Conservation (phyloP, 2,888 invertebrate genomes). For the Pyrrhosoma nymphula region DNA sequence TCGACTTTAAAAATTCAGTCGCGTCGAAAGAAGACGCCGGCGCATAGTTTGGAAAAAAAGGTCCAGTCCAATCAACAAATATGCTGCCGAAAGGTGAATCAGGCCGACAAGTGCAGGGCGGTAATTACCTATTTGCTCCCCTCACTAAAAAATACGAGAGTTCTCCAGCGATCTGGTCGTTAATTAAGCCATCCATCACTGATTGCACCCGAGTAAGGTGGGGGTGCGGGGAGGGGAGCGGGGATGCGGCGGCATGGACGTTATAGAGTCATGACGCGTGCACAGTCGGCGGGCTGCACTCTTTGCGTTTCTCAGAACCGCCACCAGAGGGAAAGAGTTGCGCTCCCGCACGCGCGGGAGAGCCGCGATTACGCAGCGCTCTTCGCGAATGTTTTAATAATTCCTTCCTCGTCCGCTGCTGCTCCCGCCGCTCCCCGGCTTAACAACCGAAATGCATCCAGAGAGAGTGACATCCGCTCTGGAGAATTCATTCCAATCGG, state of each 20-base stretch:
- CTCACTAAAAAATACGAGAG: background rate
- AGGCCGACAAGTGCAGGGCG: background rate
- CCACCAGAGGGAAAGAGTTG: background rate
- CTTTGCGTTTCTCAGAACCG: background rate
- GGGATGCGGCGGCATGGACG: background rate
- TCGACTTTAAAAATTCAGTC: too few relatives aligned
- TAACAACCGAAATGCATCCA: slow-evolving; percentile 4
- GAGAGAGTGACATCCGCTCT: background rate
- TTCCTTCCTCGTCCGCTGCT: background rate
- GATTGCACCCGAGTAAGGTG: background rate
- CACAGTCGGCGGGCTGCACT: background rate
- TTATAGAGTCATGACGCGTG: background rate
- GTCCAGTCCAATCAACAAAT: background rate
- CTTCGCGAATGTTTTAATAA: slow-evolving; percentile 1
- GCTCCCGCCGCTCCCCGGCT: background rate
- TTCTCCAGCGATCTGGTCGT: background rate
- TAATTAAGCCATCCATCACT: slow-evolving; percentile 18
- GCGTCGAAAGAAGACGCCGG: too few relatives aligned
- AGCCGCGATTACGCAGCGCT: background rate
- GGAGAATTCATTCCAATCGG: background rate
- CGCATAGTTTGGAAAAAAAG: background rate
- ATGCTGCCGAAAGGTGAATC: background rate
- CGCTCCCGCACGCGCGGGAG: background rate
- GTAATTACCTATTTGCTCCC: background rate
- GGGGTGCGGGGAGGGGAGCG: background rate